Percentiles rank a stretch among this genome's conserved stretches.
Evolutionary conservation across 2,888 invertebrate genomes (phyloP).

Genomic region (Epinotia nisella): DNA sequence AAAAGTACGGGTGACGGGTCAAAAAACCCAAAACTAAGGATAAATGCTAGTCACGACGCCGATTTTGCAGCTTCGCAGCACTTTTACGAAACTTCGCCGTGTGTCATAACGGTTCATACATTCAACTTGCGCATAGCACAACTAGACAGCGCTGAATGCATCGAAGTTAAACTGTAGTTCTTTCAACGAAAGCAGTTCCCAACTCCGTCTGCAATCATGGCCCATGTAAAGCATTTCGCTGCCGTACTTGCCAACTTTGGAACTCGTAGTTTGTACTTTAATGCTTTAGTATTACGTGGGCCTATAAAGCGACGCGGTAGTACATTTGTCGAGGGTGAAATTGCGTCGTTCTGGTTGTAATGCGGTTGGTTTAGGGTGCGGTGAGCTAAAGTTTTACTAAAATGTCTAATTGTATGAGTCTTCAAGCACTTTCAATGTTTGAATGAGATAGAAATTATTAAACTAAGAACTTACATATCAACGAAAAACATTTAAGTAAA

Average conservation of each 20-base stretch:
- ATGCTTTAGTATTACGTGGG: conserved; percentile 30
- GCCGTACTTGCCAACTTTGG: conserved; percentile 33
- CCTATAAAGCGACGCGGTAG: conserved; percentile 31
- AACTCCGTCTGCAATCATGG: conserved; percentile 40
- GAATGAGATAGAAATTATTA: not conserved
- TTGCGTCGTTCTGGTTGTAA: conserved; percentile 1
- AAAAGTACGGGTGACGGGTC: not conserved
- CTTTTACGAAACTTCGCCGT: conserved; percentile 30
- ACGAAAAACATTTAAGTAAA: not conserved
- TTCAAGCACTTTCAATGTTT: not conserved
- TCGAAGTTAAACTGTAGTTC: conserved; percentile 37
- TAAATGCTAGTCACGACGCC: conserved; percentile 1
- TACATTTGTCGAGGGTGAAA: conserved; percentile 1
- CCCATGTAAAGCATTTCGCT: conserved; percentile 41
- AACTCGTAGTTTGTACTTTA: conserved; percentile 39
- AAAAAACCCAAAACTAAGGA: too few relatives aligned
- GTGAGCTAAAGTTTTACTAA: not conserved
- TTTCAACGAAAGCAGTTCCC: conserved; percentile 34
- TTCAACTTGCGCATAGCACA: conserved; percentile 27
- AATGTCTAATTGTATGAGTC: not conserved
- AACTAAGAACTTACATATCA: not conserved
- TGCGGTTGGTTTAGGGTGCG: not conserved
- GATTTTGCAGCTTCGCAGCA: conserved; percentile 12
- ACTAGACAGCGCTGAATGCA: conserved; percentile 29
- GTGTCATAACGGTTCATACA: conserved; percentile 35